phyloP scores from a whole-genome alignment of 2,888 invertebrate species.

The Elysia crispata region DNA sequence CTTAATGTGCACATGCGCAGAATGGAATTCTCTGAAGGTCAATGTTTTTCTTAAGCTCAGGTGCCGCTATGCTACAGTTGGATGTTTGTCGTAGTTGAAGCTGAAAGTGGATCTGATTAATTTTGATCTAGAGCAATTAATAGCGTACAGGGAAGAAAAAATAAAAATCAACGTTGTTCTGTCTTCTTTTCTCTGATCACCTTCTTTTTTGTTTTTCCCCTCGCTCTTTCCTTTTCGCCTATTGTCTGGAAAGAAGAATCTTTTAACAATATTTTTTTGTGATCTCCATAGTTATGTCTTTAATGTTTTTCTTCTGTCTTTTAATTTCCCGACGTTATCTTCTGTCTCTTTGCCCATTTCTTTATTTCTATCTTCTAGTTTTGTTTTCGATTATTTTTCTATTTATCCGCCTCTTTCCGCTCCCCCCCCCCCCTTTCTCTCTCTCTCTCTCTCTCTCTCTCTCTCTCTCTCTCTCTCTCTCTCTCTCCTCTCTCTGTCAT shows the following conservation, averaged over 20 bases:
- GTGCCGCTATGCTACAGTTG: too few relatives aligned
- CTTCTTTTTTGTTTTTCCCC: neutral
- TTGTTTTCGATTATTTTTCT: neutral
- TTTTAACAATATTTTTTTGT: slow-evolving; percentile 1
- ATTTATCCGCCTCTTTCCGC: neutral
- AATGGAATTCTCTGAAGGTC: too few relatives aligned
- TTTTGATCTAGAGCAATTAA: too few relatives aligned
- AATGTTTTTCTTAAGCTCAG: too few relatives aligned
- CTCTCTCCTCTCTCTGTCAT: neutral
- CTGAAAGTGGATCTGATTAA: too few relatives aligned
- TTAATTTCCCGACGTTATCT: neutral
- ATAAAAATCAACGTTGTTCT: too few relatives aligned
- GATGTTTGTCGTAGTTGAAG: too few relatives aligned
- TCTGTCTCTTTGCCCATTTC: neutral
- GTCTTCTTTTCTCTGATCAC: too few relatives aligned
- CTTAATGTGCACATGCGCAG: too few relatives aligned
- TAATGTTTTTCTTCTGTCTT: neutral
- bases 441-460: slow-evolving; percentile 21
- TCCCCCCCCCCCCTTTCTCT: neutral
- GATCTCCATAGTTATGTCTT: neutral
- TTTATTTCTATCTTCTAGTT: neutral
- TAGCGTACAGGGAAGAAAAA: too few relatives aligned
- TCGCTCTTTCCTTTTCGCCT: neutral
- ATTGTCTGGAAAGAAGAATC: too few relatives aligned
- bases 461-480: slow-evolving; percentile 13